phyloP scores from a whole-genome alignment of 2,888 invertebrate species.

The Galeruca laticollis region DNA sequence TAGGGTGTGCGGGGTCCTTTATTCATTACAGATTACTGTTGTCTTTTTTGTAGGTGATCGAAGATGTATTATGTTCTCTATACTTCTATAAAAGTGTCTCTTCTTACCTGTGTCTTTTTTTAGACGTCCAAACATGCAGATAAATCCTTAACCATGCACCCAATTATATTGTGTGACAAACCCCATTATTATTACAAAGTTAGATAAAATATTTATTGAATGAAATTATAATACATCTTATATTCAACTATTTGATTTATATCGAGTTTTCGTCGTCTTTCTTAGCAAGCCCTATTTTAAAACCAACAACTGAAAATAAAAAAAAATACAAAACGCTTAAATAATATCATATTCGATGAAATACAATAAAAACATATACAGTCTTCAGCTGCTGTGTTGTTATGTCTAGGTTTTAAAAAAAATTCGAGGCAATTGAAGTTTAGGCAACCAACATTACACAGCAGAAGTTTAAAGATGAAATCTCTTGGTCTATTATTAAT shows the following conservation, averaged over 20 bases:
- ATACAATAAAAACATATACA: background rate
- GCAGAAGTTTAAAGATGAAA: too few species aligned
- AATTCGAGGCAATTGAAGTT: too few species aligned
- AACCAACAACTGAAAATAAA: background rate
- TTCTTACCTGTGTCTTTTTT: slow-evolving; percentile 27
- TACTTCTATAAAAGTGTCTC: slow-evolving; percentile 21
- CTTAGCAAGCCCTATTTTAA: background rate
- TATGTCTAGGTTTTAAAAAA: too few species aligned
- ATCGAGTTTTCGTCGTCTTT: background rate
- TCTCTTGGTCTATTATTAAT: too few species aligned
- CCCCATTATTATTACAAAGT: background rate
- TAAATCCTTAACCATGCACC: slow-evolving; percentile 32
- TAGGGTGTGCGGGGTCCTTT: too few species aligned
- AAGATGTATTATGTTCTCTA: too few species aligned
- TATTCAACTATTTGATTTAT: background rate
- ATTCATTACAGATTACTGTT: too few species aligned
- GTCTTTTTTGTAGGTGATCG: too few species aligned
- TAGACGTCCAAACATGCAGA: slow-evolving; percentile 29
- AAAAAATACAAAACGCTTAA: background rate
- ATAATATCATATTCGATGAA: background rate
- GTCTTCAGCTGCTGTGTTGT: too few species aligned
- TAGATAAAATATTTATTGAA: background rate
- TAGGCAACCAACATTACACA: too few species aligned
- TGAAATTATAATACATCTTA: background rate
- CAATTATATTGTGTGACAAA: background rate